Evolutionary conservation across 1,140 invertebrate species (phyloP).

Genomic region (Octopus sinensis): DNA sequence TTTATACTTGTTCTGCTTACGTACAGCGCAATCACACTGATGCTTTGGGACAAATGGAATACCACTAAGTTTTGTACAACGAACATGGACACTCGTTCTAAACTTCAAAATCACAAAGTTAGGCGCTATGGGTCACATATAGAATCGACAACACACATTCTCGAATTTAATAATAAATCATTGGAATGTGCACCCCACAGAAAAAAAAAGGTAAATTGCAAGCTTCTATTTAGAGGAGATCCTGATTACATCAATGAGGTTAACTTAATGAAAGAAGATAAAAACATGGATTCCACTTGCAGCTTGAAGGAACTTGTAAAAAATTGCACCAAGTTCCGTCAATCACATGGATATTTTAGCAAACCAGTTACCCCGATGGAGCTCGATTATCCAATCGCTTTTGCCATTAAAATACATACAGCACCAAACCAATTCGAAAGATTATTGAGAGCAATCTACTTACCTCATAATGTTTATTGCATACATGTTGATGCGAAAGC

Average conservation of each 20-base stretch:
- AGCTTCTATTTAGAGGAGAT: not conserved
- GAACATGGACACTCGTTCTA: too few relatives aligned
- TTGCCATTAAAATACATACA: slow-evolving; percentile 42
- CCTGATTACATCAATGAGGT: slow-evolving; percentile 14
- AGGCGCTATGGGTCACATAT: too few relatives aligned
- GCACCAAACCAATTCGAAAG: slow-evolving; percentile 43
- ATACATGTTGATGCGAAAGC: slow-evolving; percentile 50
- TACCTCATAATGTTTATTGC: slow-evolving; percentile 55
- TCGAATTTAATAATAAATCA: not conserved
- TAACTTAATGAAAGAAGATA: not conserved
- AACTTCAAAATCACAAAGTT: too few relatives aligned
- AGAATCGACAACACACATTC: too few relatives aligned
- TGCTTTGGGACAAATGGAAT: too few relatives aligned
- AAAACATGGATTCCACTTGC: slow-evolving; percentile 14
- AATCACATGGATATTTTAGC: slow-evolving; percentile 26
- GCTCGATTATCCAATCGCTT: slow-evolving; percentile 43
- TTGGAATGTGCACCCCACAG: not conserved
- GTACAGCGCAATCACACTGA: too few relatives aligned
- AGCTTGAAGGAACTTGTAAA: slow-evolving; percentile 23
- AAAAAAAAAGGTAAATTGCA: not conserved
- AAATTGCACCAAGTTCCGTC: slow-evolving; percentile 28
- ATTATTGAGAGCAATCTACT: slow-evolving; percentile 49
- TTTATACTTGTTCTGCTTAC: too few relatives aligned
- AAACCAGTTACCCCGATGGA: slow-evolving; percentile 31
- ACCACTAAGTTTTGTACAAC: too few relatives aligned